Conservation (phyloP, 2,797 vertebrate species). For the Ambastaia sidthimunki region DNA sequence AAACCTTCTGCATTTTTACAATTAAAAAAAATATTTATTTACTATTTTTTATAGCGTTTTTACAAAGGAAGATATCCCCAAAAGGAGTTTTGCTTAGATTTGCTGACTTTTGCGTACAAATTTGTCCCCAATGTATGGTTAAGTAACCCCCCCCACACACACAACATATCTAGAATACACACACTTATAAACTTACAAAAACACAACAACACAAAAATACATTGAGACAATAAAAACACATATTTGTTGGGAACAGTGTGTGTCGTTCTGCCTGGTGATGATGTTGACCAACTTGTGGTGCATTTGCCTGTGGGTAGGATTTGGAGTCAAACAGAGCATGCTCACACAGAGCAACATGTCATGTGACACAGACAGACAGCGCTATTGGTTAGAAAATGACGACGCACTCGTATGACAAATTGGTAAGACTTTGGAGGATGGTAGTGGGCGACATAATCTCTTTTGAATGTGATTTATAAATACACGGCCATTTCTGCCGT, state of each 20-base stretch:
- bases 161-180: neutral
- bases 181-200: neutral
- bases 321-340: conserved; percentile 62
- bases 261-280: conserved; percentile 39
- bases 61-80: no score
- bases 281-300: conserved; percentile 50
- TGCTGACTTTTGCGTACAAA: no score
- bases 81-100: no score
- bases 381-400: conserved; percentile 47
- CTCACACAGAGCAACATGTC: conserved; percentile 63
- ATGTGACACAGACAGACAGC: conserved; percentile 61
- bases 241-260: conserved; percentile 50
- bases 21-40: no score
- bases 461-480: conserved; percentile 44
- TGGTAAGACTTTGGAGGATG: conserved; percentile 10
- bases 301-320: conserved; percentile 46
- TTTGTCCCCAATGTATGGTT: no score
- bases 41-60: no score
- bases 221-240: conserved; percentile 28
- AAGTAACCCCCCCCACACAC: no score
- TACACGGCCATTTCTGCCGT: conserved; percentile 18
- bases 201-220: conserved; percentile 41
- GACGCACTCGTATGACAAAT: conserved; percentile 29
- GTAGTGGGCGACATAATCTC: conserved; percentile 13
- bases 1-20: no score